Conservation (phyloP, 37 sponge, comb jelly and placozoan genomes). For the Halichondria panicea region DNA sequence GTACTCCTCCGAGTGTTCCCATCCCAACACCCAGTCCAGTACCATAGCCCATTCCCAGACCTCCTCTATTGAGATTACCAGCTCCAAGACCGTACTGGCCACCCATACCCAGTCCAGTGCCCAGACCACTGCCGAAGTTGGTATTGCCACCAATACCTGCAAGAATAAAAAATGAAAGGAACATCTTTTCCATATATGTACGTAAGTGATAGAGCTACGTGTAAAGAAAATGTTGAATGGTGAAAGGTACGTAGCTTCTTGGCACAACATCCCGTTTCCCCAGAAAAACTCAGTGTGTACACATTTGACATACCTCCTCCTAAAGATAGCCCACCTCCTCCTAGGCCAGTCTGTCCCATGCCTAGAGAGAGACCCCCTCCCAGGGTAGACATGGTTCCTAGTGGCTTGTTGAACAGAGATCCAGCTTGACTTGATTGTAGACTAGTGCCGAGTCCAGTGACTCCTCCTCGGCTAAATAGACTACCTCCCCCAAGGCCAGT, state of each 20-base stretch:
- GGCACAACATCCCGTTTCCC: not conserved
- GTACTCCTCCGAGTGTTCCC: not conserved
- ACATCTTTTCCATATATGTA: not conserved
- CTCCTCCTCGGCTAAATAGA: conserved; percentile 17
- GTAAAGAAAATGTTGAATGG: not conserved
- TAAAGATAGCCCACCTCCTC: not conserved
- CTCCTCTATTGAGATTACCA: conserved; percentile 5
- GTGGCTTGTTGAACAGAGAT: conserved; percentile 19
- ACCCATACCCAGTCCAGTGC: conserved; percentile 52
- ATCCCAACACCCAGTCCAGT: not conserved
- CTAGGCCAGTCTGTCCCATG: not conserved
- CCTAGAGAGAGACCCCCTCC: not conserved
- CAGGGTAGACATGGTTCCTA: no score
- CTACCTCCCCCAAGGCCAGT: not conserved
- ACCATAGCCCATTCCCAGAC: conserved; percentile 4
- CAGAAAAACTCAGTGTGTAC: not conserved
- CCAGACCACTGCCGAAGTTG: conserved; percentile 31
- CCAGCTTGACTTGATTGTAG: not conserved
- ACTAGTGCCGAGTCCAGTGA: not conserved
- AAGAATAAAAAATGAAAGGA: not conserved
- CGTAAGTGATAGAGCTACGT: not conserved
- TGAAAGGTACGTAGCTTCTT: not conserved
- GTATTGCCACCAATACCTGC: not conserved
- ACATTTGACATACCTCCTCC: not conserved
- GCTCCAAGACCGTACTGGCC: not conserved